Base-by-base conservation (phyloP, 1,140 invertebrate genomes). In the Plodia interpunctella region DNA sequence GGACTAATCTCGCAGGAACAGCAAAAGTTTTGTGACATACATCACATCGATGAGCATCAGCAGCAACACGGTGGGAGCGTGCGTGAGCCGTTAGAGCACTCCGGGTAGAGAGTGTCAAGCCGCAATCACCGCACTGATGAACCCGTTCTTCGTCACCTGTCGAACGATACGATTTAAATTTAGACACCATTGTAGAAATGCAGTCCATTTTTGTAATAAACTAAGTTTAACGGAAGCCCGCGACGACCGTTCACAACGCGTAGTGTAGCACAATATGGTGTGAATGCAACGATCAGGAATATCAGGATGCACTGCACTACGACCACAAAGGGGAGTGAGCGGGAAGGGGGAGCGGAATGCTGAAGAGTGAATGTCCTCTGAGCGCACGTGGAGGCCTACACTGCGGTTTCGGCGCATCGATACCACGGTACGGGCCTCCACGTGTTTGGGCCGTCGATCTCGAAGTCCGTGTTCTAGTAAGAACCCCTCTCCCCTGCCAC, bases 11-110 rank as follows among this genome's bases (percentile, higher is more conserved):
- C n/a, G 96, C 97, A 3, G 96, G 96, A 15, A 97, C 96, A 3
- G 96, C 95, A 83, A 98, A 98, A 0, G 96, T 97, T 82, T 98
- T 98, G 59, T 94, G 93, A 87, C 97, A 98, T 59, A 97, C 95
- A 78, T 96, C 95, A 85, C 97, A 98, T 44, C 94, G 93, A 86
- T 97, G 96, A 5, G 95, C 95, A 86, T 96, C 95, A 35, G 88
- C 85, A 15, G 90, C 85, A 18, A 72, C 70, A 15, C 82, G 89
- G 64, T 92, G 91, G 25, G 91, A 92, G 54, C 92, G 91, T 9
- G 91, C 91, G 78, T 92, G 91, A 20, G 91, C 92, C 0, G 92
- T 92, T 55, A 92, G 88, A 1, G 92, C 91, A 67, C 91, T 92
- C 57, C 92, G 91, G 49, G 91, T 92, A 30, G 91, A 91, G 57